phyloP scores from a whole-genome alignment of 2,888 invertebrate genomes.

The Philonicus albiceps region DNA sequence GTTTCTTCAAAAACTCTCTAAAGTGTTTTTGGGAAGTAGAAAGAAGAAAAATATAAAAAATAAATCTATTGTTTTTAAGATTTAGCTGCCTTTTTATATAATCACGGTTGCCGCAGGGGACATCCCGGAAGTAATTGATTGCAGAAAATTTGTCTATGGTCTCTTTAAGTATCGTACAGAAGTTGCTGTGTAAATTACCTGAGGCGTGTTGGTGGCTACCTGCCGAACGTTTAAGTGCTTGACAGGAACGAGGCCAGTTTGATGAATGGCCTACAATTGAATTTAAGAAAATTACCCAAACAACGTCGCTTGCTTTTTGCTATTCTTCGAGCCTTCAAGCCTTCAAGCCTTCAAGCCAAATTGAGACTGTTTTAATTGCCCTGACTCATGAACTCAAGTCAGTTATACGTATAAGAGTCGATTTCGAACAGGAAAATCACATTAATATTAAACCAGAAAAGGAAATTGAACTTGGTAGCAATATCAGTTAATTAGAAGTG shows the following conservation, averaged over 20 bases:
- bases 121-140: neutral
- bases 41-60: neutral
- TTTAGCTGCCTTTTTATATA: neutral
- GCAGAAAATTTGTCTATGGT: neutral
- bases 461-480: neutral
- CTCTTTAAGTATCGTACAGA: neutral
- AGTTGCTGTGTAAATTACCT: neutral
- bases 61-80: neutral
- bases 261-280: neutral
- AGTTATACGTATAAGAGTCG: neutral
- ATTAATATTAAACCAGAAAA: neutral
- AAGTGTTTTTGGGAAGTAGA: neutral
- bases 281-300: neutral
- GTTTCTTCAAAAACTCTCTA: neutral
- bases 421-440: neutral
- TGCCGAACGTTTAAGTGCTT: neutral
- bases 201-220: neutral
- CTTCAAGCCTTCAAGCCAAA: neutral
- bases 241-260: neutral
- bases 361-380: neutral
- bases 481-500: neutral
- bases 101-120: neutral
- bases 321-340: neutral
- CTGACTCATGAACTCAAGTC: neutral
- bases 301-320: neutral